phyloP scores from a whole-genome alignment of 1,140 invertebrate genomes.

The Theocolax elegans region DNA sequence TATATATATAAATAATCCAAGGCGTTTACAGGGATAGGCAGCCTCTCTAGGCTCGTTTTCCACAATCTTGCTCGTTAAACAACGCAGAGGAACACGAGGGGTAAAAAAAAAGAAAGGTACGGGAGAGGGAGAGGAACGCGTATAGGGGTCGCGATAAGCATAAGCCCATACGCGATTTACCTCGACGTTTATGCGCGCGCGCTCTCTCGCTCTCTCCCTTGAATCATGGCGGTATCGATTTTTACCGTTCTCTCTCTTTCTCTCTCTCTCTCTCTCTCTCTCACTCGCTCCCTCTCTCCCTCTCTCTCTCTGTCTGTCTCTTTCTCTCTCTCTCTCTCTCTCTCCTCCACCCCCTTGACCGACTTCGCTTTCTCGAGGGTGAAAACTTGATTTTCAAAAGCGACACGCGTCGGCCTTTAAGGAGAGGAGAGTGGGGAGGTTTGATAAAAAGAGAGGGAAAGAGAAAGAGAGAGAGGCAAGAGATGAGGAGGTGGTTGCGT shows the following conservation, averaged over 20 bases:
- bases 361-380: slow-evolving; percentile 27
- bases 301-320: slow-evolving; percentile 3
- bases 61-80: slow-evolving; percentile 33
- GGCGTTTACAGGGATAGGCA: background rate
- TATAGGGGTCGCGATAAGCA: background rate
- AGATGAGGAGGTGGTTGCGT: background rate
- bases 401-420: slow-evolving; percentile 3
- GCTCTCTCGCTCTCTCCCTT: slow-evolving; percentile 9
- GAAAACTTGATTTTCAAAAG: slow-evolving; percentile 42
- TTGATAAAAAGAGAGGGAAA: background rate
- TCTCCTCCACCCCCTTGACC: slow-evolving; percentile 35
- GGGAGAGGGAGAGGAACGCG: background rate
- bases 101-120: background rate
- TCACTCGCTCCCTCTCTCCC: slow-evolving; percentile 1
- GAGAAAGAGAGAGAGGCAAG: background rate
- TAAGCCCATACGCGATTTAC: slow-evolving; percentile 37
- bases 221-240: slow-evolving; percentile 43
- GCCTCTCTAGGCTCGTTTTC: slow-evolving; percentile 17
- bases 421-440: background rate
- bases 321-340: background rate
- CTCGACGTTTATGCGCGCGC: slow-evolving; percentile 31
- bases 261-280: slow-evolving; percentile 22
- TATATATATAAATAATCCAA: background rate
- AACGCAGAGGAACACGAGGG: background rate
- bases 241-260: slow-evolving; percentile 18